Percentiles rank a stretch among this genome's conserved stretches.
phyloP scores from a whole-genome alignment of 2,113 vertebrate species.

The Perccottus glenii region DNA sequence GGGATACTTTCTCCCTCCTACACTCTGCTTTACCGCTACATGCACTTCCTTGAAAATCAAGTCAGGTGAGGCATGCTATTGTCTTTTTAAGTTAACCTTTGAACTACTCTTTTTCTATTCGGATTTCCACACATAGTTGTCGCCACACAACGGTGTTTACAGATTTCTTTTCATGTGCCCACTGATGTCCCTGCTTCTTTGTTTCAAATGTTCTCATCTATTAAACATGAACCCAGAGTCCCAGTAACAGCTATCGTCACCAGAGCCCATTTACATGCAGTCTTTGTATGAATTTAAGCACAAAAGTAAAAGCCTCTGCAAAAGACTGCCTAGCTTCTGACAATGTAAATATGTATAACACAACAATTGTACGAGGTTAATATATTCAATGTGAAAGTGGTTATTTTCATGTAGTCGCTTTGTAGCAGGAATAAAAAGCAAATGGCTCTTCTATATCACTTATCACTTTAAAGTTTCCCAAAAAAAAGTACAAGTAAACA shows the following conservation, averaged over 20 bases:
- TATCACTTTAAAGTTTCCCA: too few relatives aligned
- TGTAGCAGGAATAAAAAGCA: too few relatives aligned
- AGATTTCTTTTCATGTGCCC: slow-evolving; percentile 7
- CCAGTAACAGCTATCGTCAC: slow-evolving; percentile 33
- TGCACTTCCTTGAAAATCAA: slow-evolving; percentile 99
- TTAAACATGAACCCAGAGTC: slow-evolving; percentile 65
- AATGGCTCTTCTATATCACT: too few relatives aligned
- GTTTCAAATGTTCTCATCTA: slow-evolving; percentile 52
- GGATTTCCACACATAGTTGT: slow-evolving; percentile 4
- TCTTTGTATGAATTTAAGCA: slow-evolving; percentile 36
- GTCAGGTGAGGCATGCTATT: slow-evolving; percentile 84
- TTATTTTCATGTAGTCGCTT: too few relatives aligned
- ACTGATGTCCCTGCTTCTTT: slow-evolving; percentile 31
- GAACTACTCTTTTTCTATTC: background rate
- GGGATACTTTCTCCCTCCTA: slow-evolving; percentile 96
- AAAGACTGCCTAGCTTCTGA: slow-evolving; percentile 16
- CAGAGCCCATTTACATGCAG: slow-evolving; percentile 29
- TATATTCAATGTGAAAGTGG: too few relatives aligned
- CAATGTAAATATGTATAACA: too few relatives aligned
- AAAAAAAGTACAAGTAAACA: too few relatives aligned
- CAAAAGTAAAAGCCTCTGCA: slow-evolving; percentile 25
- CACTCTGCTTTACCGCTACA: slow-evolving; percentile 95
- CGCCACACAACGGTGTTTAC: background rate
- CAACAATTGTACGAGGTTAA: too few relatives aligned
- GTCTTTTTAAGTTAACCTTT: background rate